These are phyloP conservation scores for Athetis lepigone DNA, from an alignment of 2,888 invertebrate genomes.

Conservation along the genomic window DNA sequence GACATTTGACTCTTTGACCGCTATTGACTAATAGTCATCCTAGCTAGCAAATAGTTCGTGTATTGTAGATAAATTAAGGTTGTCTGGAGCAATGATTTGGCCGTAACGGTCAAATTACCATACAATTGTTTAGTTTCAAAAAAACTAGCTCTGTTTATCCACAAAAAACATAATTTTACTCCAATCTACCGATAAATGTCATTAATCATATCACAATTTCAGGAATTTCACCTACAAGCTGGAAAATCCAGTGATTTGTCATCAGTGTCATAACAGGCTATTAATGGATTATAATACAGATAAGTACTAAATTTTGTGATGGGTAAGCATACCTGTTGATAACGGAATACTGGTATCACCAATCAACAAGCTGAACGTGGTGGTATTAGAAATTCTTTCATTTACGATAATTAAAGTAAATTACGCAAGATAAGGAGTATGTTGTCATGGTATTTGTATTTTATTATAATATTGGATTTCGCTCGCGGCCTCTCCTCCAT, in stretches of 20 bases:
- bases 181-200: neutral
- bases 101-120: neutral
- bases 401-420: neutral
- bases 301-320: conserved; percentile 2
- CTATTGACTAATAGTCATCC: neutral
- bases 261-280: conserved; percentile 5
- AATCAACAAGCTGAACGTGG: conserved; percentile 33
- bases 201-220: neutral
- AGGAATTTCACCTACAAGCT: conserved; percentile 4
- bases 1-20: neutral
- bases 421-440: conserved; percentile 8
- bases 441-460: too few relatives aligned
- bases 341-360: conserved; percentile 12
- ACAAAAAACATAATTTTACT: too few relatives aligned
- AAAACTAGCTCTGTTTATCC: too few relatives aligned
- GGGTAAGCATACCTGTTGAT: conserved; percentile 1
- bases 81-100: neutral
- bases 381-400: conserved; percentile 12
- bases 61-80: neutral
- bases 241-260: conserved; percentile 21
- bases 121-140: neutral
- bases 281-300: conserved; percentile 17
- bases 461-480: too few relatives aligned
- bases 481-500: too few relatives aligned
- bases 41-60: neutral